These are phyloP conservation scores for Panthera uncia DNA, from an alignment of 2,113 vertebrate species.

Conservation along the genomic window DNA sequence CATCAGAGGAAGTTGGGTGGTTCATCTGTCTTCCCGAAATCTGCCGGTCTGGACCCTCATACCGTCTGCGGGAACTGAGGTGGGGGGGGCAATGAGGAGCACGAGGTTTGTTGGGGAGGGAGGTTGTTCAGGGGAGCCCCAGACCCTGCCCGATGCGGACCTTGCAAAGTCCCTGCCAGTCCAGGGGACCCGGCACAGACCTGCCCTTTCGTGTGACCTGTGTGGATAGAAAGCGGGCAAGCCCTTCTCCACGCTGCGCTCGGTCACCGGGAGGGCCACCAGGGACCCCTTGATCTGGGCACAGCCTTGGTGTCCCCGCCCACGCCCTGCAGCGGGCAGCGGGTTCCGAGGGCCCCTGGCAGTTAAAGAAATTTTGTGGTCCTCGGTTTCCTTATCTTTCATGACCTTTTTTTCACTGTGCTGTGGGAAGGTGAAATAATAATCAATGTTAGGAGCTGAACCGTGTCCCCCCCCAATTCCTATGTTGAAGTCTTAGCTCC, in stretches of 20 bases:
- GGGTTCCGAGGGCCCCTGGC: neutral
- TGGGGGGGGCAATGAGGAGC: neutral
- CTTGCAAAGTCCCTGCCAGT: no score
- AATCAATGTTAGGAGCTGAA: neutral
- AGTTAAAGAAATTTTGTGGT: no score
- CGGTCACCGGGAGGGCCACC: neutral
- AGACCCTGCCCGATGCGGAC: fast-evolving
- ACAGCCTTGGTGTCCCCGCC: neutral
- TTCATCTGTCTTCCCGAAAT: fast-evolving
- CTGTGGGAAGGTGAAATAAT: neutral
- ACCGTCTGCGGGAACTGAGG: neutral
- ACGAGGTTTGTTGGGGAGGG: neutral
- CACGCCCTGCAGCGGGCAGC: fast-evolving
- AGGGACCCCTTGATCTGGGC: neutral
- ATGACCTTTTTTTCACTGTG: neutral
- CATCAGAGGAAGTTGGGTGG: neutral
- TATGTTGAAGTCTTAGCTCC: no score
- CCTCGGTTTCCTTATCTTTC: neutral
- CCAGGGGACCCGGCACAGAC: neutral
- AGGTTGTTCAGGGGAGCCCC: neutral
- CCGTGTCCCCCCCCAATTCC: neutral
- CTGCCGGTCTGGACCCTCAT: neutral
- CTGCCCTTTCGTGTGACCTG: no score
- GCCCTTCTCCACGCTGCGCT: fast-evolving
- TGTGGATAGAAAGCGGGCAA: fast-evolving